These are phyloP conservation scores for Cataglyphis altisquamis DNA, from an alignment of 2,888 invertebrate genomes.

Conservation along the genomic window DNA sequence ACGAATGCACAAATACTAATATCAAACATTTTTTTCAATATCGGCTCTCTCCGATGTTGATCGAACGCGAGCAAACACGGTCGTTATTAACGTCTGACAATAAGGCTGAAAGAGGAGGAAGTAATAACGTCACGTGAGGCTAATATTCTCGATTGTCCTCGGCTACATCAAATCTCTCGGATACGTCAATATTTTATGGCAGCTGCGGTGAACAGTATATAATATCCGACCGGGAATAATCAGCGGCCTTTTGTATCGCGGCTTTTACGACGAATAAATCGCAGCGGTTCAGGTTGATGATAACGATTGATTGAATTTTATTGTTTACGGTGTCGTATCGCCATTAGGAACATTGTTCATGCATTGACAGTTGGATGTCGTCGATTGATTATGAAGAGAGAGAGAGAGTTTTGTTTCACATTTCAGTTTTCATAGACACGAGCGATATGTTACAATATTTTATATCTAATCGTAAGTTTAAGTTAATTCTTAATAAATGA, in stretches of 20 bases:
- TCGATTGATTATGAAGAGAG: constrained; percentile 1
- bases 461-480: not conserved
- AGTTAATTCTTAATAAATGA: not conserved
- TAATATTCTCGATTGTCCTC: constrained; percentile 42
- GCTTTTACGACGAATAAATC: constrained; percentile 1
- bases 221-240: constrained; percentile 51
- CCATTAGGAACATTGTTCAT: constrained; percentile 3
- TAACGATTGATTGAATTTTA: constrained; percentile 50
- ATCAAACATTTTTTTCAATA: constrained; percentile 44
- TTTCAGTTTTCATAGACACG: not conserved
- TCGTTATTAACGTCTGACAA: constrained; percentile 24
- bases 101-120: constrained; percentile 1
- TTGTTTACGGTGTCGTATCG: constrained; percentile 1
- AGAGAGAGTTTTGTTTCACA: not conserved
- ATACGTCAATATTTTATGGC: constrained; percentile 46
- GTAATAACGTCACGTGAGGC: constrained; percentile 29
- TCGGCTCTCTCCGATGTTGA: not conserved
- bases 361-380: constrained; percentile 16
- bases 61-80: constrained; percentile 21
- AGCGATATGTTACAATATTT: not conserved
- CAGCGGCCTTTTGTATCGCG: constrained; percentile 4
- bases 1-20: constrained; percentile 17
- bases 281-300: not conserved
- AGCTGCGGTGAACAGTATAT: constrained; percentile 22
- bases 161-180: constrained; percentile 38